Evolutionary conservation across 2,888 invertebrate species (phyloP), one percentile per base, ranked within the genome.

Genomic region (Acanthococcus lagerstroemiae): DNA sequence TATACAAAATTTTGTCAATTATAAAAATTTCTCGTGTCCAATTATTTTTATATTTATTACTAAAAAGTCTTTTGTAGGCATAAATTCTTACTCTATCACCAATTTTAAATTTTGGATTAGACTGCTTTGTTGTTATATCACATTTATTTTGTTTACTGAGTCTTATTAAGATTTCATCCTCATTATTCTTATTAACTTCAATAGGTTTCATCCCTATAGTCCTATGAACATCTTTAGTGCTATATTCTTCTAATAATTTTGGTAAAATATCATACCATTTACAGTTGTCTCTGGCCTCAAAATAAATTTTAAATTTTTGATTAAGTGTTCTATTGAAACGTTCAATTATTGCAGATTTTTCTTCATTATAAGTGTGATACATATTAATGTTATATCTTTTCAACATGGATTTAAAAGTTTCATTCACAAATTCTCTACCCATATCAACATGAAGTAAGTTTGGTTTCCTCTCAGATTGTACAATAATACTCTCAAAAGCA

Each of bases 331-430:
- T n/a, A 22, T 63, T 50, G 5, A 46, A 63, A 27, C 63, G 52
- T 54, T 63, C 63, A 21, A 63, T 22, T 4, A 63, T 63, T 3
- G 46, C 15, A 15, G 63, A 63, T 24, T 63, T 63, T 24, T 26
- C 46, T 19, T 63, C 52, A 19, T 52, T 63, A 17, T n/a, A 50
- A 15, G 63, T 52, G 27, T 63, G 63, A 44, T 54, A 63, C 63
- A 52, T 52, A 7, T 52, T 19, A 21, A 63, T 52, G 21, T 24
- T 24, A 50, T 61, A 26, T 61, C 25, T 61, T 27, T 27, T 61
- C 1, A 61, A 25, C 50, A 61, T 27, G 46, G 9, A n/a, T 50
- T 61, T 48, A 19, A 61, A 61, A 50, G 30, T 26, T 26, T 26
- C 24, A 37, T 37, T 37, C n/a, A 37, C 3, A 37, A 37, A 37